Evolutionary conservation across 1,140 invertebrate genomes (phyloP).

Genomic region (Drosophila kurseongensis): DNA sequence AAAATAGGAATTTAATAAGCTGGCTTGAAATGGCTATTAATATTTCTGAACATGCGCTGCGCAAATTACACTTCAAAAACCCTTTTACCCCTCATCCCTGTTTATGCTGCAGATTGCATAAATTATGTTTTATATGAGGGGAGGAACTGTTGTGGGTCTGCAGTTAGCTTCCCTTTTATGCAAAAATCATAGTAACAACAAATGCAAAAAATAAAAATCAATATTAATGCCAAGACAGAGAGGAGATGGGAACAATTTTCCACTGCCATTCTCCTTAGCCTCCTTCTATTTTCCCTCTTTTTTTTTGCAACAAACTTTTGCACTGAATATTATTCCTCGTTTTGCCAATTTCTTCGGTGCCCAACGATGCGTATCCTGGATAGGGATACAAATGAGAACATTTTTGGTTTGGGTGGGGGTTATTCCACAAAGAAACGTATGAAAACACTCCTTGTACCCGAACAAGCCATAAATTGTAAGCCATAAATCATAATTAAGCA

Average conservation of each 20-base stretch:
- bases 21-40: slow-evolving; percentile 8
- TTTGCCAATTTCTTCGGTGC: slow-evolving; percentile 36
- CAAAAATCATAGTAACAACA: slow-evolving; percentile 25
- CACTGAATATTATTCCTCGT: slow-evolving; percentile 20
- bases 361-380: slow-evolving; percentile 49
- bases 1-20: slow-evolving; percentile 28
- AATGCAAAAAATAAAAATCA: slow-evolving; percentile 33
- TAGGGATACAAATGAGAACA: slow-evolving; percentile 30
- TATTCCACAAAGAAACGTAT: background rate
- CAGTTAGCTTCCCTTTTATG: slow-evolving; percentile 10
- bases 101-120: slow-evolving; percentile 36
- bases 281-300: background rate
- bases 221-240: slow-evolving; percentile 43
- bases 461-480: background rate
- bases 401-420: slow-evolving; percentile 1
- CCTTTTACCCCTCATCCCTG: background rate
- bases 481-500: background rate
- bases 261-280: slow-evolving; percentile 11
- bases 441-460: too few relatives aligned
- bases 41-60: slow-evolving; percentile 1
- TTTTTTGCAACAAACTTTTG: slow-evolving; percentile 41
- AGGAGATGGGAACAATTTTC: slow-evolving; percentile 26
- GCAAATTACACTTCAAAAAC: slow-evolving; percentile 17
- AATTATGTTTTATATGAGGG: slow-evolving; percentile 35
- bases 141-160: background rate